phyloP scores from a whole-genome alignment of 2,797 vertebrate genomes.

The Heteromormyrus szaboi region DNA sequence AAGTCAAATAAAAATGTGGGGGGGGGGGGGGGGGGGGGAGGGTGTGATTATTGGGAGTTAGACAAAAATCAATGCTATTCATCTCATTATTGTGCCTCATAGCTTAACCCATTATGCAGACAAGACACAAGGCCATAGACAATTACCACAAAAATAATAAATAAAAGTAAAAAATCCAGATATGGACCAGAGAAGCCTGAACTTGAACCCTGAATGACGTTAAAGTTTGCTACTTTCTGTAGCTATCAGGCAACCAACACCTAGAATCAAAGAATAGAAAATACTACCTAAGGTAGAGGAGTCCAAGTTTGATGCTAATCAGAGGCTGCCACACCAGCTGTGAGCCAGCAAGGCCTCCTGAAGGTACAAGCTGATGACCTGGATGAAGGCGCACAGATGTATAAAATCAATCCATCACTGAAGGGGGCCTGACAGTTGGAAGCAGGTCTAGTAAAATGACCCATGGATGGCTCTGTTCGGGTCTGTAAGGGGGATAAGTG shows the following conservation, averaged over 20 bases:
- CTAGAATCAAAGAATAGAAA: not conserved
- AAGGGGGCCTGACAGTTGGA: slow-evolving; percentile 54
- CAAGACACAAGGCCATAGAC: not conserved
- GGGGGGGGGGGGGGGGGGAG: too few relatives aligned
- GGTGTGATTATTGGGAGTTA: not conserved
- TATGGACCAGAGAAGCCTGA: not conserved
- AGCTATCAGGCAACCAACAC: not conserved
- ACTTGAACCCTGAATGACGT: not conserved
- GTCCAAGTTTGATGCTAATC: slow-evolving; percentile 32
- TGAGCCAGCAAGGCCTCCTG: slow-evolving; percentile 31
- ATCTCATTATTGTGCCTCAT: not conserved
- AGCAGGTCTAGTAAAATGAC: slow-evolving; percentile 62
- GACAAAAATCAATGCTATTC: not conserved
- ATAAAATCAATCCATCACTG: slow-evolving; percentile 56
- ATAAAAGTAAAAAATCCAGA: not conserved
- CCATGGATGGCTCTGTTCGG: slow-evolving; percentile 48
- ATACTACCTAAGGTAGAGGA: slow-evolving; percentile 4
- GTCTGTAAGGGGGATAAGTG: slow-evolving; percentile 32
- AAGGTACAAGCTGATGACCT: slow-evolving; percentile 34
- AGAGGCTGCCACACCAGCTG: slow-evolving; percentile 34
- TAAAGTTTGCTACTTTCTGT: slow-evolving; percentile 20
- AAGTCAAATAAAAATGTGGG: not conserved
- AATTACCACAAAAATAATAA: not conserved
- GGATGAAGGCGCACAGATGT: slow-evolving; percentile 26
- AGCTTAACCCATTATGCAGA: not conserved